Percentiles rank a stretch among this genome's conserved stretches.
phyloP scores from a whole-genome alignment of 1,140 invertebrate genomes.

The Thereuonema tuberculata region DNA sequence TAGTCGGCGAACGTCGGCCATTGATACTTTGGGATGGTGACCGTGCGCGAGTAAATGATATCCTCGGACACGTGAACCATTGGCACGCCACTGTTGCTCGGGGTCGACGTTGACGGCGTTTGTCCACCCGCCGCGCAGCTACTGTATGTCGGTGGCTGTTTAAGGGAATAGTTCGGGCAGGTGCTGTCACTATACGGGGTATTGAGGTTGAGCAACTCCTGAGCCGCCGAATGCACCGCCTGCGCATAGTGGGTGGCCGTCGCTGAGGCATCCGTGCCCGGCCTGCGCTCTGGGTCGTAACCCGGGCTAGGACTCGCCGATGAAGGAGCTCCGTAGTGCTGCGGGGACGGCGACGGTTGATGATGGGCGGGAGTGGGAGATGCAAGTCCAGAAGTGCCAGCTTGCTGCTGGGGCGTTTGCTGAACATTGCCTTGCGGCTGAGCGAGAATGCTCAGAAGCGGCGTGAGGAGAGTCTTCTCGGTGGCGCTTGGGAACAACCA shows the following conservation, averaged over 20 bases:
- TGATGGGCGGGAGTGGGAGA: too few species aligned
- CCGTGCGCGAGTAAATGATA: constrained; percentile 28
- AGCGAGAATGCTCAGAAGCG: constrained; percentile 14
- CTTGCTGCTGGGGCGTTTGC: constrained; percentile 10
- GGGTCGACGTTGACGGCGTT: constrained; percentile 15
- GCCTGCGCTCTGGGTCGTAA: neutral
- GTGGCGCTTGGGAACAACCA: constrained; percentile 4
- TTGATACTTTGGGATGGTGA: constrained; percentile 38
- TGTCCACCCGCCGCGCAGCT: constrained; percentile 24
- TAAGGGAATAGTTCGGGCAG: constrained; percentile 20
- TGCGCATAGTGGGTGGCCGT: neutral
- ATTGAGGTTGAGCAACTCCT: neutral
- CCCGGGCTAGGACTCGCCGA: neutral
- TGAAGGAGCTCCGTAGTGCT: neutral
- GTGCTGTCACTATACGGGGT: too few species aligned
- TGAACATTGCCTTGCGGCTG: constrained; percentile 14
- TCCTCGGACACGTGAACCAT: constrained; percentile 31
- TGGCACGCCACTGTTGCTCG: too few species aligned
- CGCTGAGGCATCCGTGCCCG: neutral
- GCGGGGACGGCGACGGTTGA: neutral
- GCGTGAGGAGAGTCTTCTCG: constrained; percentile 15
- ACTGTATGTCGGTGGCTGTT: constrained; percentile 31
- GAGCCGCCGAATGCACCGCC: constrained; percentile 8
- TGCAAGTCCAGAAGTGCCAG: neutral
- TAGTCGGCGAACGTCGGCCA: constrained; percentile 36